Evolutionary conservation across 2,888 invertebrate genomes (phyloP).

Genomic region (Stenolophus ochropezus): DNA sequence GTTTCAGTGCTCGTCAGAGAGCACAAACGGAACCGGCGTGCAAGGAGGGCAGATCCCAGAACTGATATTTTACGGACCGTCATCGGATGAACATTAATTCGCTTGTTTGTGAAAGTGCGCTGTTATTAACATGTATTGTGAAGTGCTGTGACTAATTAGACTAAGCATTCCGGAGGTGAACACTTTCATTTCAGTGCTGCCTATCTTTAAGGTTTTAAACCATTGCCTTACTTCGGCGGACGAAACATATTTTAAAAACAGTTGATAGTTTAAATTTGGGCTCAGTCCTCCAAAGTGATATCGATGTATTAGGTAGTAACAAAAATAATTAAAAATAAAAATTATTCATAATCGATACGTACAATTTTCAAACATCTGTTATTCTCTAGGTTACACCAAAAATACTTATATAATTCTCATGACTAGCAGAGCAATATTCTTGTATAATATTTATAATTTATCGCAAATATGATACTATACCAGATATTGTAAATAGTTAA

Average conservation of each 20-base stretch:
- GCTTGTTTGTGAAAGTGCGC: constrained; percentile 45
- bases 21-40: constrained; percentile 97
- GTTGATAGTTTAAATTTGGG: constrained; percentile 53
- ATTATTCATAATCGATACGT: constrained; percentile 51
- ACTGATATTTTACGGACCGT: constrained; percentile 94
- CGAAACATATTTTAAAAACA: constrained; percentile 14
- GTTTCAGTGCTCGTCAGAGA: constrained; percentile 97
- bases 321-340: constrained; percentile 33
- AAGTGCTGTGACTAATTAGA: constrained; percentile 52
- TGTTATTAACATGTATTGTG: constrained; percentile 36
- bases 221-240: constrained; percentile 47
- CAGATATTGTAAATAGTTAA: constrained; percentile 53
- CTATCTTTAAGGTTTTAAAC: constrained; percentile 36
- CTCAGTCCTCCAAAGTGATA: constrained; percentile 48
- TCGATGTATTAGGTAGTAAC: constrained; percentile 54
- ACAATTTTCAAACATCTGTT: constrained; percentile 51
- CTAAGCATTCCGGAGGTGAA: constrained; percentile 38
- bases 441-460: constrained; percentile 59
- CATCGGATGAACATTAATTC: constrained; percentile 73
- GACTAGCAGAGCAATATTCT: constrained; percentile 57
- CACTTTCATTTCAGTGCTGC: constrained; percentile 50
- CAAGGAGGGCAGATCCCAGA: constrained; percentile 99
- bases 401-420: constrained; percentile 47
- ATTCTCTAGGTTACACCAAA: constrained; percentile 54
- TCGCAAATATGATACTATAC: constrained; percentile 50